Percentiles rank a stretch among this genome's conserved stretches.
phyloP scores from a whole-genome alignment of 2,113 vertebrate genomes.

The Callipepla squamata region DNA sequence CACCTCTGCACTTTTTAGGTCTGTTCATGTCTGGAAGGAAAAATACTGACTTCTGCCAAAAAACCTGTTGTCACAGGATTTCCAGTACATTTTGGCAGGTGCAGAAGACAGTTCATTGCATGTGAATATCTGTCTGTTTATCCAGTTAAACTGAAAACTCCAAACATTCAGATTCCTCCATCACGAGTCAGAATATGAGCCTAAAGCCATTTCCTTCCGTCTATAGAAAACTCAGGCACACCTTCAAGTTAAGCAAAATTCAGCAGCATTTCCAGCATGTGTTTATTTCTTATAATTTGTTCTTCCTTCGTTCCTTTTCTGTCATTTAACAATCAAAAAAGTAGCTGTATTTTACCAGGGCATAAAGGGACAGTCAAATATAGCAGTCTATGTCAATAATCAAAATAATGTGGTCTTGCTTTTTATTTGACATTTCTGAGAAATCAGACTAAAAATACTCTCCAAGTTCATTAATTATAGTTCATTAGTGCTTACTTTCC shows the following conservation, averaged over 20 bases:
- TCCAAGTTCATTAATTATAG: background rate
- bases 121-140: background rate
- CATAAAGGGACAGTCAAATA: background rate
- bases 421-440: background rate
- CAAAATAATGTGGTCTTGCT: background rate
- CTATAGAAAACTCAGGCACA: background rate
- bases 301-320: background rate
- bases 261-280: background rate
- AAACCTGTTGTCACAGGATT: slow-evolving; percentile 16
- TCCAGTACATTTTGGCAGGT: slow-evolving; percentile 11
- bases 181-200: background rate
- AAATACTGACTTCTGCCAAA: background rate
- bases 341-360: background rate
- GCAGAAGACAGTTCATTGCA: background rate
- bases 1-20: background rate
- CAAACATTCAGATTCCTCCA: background rate
- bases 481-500: background rate
- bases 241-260: background rate
- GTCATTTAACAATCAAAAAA: background rate
- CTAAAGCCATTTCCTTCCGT: slow-evolving; percentile 13
- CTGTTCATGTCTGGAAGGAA: background rate
- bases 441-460: background rate
- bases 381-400: background rate
- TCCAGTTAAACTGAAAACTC: background rate
- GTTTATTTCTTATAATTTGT: background rate